Percentiles rank a stretch among this genome's conserved stretches.
Evolutionary conservation across 2,797 vertebrate species (phyloP).

Genomic region (Neolamprologus multifasciatus): DNA sequence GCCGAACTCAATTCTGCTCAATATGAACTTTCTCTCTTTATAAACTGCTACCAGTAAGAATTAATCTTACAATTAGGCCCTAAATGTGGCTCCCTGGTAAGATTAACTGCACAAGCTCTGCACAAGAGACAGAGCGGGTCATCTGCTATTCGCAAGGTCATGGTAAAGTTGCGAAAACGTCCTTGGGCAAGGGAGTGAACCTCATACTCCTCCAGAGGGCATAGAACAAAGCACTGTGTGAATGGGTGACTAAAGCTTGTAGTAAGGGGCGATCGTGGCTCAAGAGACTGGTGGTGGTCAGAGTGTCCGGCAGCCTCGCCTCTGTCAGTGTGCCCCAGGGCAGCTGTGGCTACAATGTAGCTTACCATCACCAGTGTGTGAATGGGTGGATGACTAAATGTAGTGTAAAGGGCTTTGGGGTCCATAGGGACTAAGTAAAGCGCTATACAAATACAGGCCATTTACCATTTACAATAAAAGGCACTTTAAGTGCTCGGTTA

Average conservation of each 20-base stretch:
- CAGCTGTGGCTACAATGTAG: background rate
- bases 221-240: background rate
- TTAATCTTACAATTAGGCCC: background rate
- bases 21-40: background rate
- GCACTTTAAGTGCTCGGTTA: background rate
- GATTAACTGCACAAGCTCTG: background rate
- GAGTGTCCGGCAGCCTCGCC: background rate
- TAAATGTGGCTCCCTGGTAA: background rate
- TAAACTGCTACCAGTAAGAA: background rate
- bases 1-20: background rate
- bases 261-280: background rate
- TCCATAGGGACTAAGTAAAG: background rate
- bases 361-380: background rate
- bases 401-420: background rate
- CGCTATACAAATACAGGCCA: background rate
- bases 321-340: background rate
- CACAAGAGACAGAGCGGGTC: background rate
- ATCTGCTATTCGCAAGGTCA: background rate
- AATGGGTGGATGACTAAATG: background rate
- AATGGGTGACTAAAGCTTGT: background rate
- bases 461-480: background rate
- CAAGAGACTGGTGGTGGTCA: background rate
- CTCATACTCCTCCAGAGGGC: background rate
- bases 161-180: background rate
- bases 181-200: background rate